A percentile compares a stretch with the other conserved stretches of the same genome.
Evolutionary conservation across 2,888 invertebrate species (phyloP).

Genomic region (Erynnis tages): DNA sequence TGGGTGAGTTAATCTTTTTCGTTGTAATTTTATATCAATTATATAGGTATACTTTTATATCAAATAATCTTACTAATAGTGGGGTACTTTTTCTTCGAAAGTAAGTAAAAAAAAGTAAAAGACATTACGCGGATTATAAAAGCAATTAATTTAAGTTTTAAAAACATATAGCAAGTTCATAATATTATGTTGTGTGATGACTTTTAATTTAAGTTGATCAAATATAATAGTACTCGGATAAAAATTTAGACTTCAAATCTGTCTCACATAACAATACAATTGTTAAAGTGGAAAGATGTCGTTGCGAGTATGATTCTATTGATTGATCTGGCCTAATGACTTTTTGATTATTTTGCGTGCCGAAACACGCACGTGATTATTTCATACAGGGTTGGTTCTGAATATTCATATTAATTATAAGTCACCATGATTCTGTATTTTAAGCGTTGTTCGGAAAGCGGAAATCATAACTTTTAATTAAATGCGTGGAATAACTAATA

Average conservation of each 20-base stretch:
- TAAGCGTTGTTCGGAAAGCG: background rate
- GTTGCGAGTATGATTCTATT: background rate
- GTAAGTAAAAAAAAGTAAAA: too few relatives aligned
- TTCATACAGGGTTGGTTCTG: background rate
- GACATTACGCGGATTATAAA: too few relatives aligned
- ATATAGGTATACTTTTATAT: too few relatives aligned
- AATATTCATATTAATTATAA: slow-evolving; percentile 1
- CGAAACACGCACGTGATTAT: slow-evolving; percentile 9
- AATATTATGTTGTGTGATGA: too few relatives aligned
- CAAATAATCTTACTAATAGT: too few relatives aligned
- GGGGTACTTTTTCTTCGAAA: too few relatives aligned
- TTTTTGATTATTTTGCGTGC: slow-evolving; percentile 13
- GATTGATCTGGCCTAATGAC: slow-evolving; percentile 2
- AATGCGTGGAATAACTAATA: background rate
- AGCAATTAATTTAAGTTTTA: too few relatives aligned
- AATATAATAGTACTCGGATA: background rate
- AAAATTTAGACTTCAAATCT: background rate
- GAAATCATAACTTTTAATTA: slow-evolving; percentile 8
- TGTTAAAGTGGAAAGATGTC: background rate
- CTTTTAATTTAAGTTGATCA: too few relatives aligned
- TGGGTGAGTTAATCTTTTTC: too few relatives aligned
- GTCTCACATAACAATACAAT: background rate
- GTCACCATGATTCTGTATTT: slow-evolving; percentile 8
- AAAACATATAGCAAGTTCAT: too few relatives aligned
- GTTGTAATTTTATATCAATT: too few relatives aligned